phyloP scores from a whole-genome alignment of 2,113 vertebrate genomes.

The Corydoras maculifer region DNA sequence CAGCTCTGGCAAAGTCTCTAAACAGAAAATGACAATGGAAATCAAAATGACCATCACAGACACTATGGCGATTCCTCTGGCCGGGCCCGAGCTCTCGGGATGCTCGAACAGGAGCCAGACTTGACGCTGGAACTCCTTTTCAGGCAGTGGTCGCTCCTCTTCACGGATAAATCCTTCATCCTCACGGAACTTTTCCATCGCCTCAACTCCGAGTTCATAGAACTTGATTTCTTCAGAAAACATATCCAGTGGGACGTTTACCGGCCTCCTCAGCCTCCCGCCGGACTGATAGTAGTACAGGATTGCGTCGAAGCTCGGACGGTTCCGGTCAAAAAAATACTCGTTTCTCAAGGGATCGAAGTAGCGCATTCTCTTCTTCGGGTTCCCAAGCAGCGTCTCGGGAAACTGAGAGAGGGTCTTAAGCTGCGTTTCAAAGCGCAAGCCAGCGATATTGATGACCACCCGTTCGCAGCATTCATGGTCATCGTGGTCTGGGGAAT shows the following conservation, averaged over 20 bases:
- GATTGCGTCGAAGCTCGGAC: slow-evolving; percentile 71
- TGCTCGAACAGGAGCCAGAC: slow-evolving; percentile 97
- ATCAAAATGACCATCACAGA: slow-evolving; percentile 98
- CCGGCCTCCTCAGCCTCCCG: slow-evolving; percentile 86
- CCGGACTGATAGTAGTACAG: slow-evolving; percentile 94
- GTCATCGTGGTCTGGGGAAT: slow-evolving; percentile 82
- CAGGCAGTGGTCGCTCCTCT: slow-evolving; percentile 88
- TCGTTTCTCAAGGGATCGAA: slow-evolving; percentile 92
- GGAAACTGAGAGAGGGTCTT: slow-evolving; percentile 73
- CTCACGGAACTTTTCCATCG: slow-evolving; percentile 97
- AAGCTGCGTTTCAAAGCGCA: slow-evolving; percentile 73
- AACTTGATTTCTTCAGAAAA: slow-evolving; percentile 99
- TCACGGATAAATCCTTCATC: slow-evolving; percentile 97
- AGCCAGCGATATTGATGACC: slow-evolving; percentile 94
- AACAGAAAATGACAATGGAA: slow-evolving; percentile 97
- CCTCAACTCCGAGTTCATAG: slow-evolving; percentile 93
- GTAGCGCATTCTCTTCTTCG: slow-evolving; percentile 89
- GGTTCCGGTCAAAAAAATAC: slow-evolving; percentile 74
- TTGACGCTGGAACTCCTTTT: slow-evolving; percentile 91
- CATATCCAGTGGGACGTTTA: slow-evolving; percentile 97
- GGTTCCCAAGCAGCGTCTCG: slow-evolving; percentile 70
- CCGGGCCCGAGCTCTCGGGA: slow-evolving; percentile 90
- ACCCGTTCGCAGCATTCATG: slow-evolving; percentile 96
- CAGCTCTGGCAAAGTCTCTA: slow-evolving; percentile 91
- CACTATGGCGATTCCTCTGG: slow-evolving; percentile 90